Evolutionary conservation across 1,140 invertebrate genomes (phyloP), one percentile per base, ranked within the genome.

Genomic region (Diabrotica virgifera): DNA sequence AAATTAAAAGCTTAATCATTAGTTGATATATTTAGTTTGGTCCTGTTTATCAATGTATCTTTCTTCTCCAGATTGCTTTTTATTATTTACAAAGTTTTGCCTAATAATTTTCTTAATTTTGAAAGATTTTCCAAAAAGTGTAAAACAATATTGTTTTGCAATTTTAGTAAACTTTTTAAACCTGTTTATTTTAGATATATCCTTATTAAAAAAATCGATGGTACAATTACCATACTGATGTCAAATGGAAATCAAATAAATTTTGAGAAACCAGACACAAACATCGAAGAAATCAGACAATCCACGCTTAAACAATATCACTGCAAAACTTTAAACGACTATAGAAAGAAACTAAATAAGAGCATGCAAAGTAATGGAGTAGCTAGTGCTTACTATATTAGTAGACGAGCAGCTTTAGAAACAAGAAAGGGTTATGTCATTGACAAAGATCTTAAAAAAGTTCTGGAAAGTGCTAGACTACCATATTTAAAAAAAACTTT

Each of bases 171-270:
- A 4, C 1, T 24, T 24, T 24, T 24, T 24, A 24, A 24, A 24
- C 24, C 24, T 24, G 24, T 24, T 24, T 24, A 24, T 24, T 24
- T 24, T n/a, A 46, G 40, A 35, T 55, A 13, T 14, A 24, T 62
- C 6, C 6, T 72, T 37, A 68, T 71, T 10, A 73, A 72, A 52
- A 72, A 70, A 59, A 59, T 60, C 51, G 66, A 73, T 63, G 72
- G 72, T 38, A 66, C 68, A 9, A 65, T 71, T 5, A 70, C 55
- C 11, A 55, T 73, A 36, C 38, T 70, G 4, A 68, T 63, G 56
- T 62, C 68, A 13, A 68, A 66, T 9, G 72, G 72, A 11, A 67
- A 73, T 14, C 65, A 64, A 9, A 60, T 72, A 14, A 53, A 65
- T 13, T 67, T 70, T 38, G 64, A 71, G 24, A 69, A 69, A 54